phyloP scores from a whole-genome alignment of 2,113 vertebrate genomes.

The Anser cygnoides region DNA sequence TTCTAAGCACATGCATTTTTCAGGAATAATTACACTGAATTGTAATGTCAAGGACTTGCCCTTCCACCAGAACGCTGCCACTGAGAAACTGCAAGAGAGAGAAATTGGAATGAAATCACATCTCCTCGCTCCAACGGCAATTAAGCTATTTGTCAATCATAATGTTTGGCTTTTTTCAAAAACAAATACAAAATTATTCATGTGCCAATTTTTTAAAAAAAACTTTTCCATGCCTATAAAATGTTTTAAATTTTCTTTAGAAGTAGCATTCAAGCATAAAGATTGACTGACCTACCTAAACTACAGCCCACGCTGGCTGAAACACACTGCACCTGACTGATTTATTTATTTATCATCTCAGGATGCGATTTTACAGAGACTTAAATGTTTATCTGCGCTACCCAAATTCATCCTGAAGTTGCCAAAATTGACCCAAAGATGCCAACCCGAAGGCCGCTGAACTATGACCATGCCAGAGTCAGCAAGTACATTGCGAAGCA shows the following conservation, averaged over 20 bases:
- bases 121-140: background rate
- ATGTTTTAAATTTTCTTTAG: background rate
- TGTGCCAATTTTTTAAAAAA: background rate
- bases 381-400: background rate
- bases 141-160: background rate
- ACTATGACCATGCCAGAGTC: background rate
- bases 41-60: constrained; percentile 28
- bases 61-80: background rate
- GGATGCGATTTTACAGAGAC: background rate
- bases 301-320: background rate
- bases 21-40: constrained; percentile 24
- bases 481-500: background rate
- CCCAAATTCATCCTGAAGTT: constrained; percentile 7
- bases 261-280: background rate
- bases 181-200: constrained; percentile 4
- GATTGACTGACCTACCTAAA: background rate
- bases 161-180: background rate
- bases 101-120: background rate
- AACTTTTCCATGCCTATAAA: background rate
- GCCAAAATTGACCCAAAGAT: constrained; percentile 42
- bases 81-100: background rate
- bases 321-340: background rate
- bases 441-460: background rate
- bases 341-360: background rate
- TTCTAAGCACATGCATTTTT: constrained; percentile 31